A percentile compares a stretch with the other conserved stretches of the same genome.
Conservation (phyloP, 1,140 invertebrate genomes). For the Heterodera carotae region DNA sequence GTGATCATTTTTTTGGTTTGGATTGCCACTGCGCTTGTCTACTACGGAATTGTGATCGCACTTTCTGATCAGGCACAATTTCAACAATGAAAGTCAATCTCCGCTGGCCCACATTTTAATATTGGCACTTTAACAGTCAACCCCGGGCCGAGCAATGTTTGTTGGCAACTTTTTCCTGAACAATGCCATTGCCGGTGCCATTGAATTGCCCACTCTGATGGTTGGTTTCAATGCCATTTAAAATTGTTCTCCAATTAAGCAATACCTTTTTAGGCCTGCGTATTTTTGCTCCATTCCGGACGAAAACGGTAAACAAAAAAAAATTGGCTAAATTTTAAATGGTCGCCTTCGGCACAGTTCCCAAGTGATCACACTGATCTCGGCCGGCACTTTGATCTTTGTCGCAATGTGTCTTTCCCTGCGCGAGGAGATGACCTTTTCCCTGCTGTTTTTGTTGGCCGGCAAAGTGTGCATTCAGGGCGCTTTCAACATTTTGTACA, state of each 20-base stretch:
- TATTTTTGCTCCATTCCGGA: constrained; percentile 58
- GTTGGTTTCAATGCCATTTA: background rate
- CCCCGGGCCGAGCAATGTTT: constrained; percentile 60
- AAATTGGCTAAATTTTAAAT: constrained; percentile 24
- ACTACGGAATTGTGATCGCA: constrained; percentile 64
- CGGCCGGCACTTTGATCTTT: constrained; percentile 56
- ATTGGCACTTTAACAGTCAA: constrained; percentile 37
- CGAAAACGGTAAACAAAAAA: constrained; percentile 48
- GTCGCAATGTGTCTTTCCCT: constrained; percentile 53
- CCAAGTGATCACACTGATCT: constrained; percentile 62
- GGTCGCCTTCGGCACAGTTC: constrained; percentile 45
- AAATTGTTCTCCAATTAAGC: background rate
- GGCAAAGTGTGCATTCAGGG: constrained; percentile 64
- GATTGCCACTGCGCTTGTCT: constrained; percentile 62
- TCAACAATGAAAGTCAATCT: background rate
- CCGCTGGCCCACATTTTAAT: background rate
- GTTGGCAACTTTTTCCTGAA: constrained; percentile 64
- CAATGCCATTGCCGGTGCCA: constrained; percentile 63
- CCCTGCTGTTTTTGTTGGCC: constrained; percentile 61
- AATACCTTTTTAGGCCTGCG: constrained; percentile 40
- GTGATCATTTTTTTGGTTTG: constrained; percentile 58
- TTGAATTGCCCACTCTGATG: constrained; percentile 61
- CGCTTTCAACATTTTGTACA: constrained; percentile 65
- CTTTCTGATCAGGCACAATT: constrained; percentile 60
- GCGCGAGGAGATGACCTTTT: constrained; percentile 55